Conservation (phyloP, 2,888 invertebrate species). For the Cetonia aurata region DNA sequence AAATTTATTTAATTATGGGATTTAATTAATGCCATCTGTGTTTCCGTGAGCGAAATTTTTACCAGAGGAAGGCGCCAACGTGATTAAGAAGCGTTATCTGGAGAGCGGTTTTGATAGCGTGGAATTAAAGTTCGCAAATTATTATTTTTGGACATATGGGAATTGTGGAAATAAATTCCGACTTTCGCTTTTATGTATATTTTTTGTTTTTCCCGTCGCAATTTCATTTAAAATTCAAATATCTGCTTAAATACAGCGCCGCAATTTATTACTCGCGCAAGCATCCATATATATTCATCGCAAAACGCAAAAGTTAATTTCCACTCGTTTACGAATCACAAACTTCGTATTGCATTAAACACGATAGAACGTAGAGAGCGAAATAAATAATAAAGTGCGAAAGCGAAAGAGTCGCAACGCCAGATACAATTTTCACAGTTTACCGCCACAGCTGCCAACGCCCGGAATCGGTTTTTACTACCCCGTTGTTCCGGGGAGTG, state of each 20-base stretch:
- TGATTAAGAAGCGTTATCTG: too few relatives aligned
- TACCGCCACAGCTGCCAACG: neutral
- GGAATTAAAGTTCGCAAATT: too few relatives aligned
- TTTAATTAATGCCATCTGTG: constrained; percentile 29
- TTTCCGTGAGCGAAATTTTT: too few relatives aligned
- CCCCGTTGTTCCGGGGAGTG: constrained; percentile 27
- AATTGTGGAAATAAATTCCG: too few relatives aligned
- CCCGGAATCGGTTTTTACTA: constrained; percentile 25
- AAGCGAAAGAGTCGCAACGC: constrained; percentile 26
- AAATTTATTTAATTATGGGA: constrained; percentile 28
- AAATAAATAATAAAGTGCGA: constrained; percentile 19
- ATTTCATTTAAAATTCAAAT: too few relatives aligned
- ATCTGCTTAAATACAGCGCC: too few relatives aligned
- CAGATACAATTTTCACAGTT: constrained; percentile 30
- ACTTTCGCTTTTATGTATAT: too few relatives aligned
- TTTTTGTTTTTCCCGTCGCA: too few relatives aligned
- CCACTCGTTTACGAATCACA: constrained; percentile 17
- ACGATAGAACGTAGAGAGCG: neutral
- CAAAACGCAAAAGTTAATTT: constrained; percentile 13
- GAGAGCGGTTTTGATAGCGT: too few relatives aligned
- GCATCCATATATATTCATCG: neutral
- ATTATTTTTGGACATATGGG: too few relatives aligned
- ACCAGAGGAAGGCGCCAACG: too few relatives aligned
- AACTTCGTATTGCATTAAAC: constrained; percentile 8
- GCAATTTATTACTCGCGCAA: too few relatives aligned